These are phyloP conservation scores for Oncorhynchus tshawytscha DNA, from an alignment of 2,113 vertebrate species.

Conservation along the genomic window DNA sequence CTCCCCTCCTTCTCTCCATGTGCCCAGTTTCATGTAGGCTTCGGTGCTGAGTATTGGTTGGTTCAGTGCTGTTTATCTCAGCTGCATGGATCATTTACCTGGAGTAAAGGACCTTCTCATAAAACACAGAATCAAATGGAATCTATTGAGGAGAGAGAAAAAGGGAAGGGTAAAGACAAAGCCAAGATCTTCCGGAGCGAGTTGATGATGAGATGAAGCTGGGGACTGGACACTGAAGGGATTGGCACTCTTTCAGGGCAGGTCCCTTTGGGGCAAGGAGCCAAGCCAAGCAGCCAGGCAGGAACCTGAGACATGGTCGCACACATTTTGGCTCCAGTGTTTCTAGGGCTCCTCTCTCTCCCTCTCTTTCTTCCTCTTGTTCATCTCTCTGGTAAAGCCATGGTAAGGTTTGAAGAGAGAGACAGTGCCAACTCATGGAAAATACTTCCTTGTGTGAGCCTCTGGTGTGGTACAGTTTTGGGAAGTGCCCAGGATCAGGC, in stretches of 20 bases:
- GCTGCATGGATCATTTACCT: slow-evolving; percentile 93
- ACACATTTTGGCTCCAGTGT: slow-evolving; percentile 52
- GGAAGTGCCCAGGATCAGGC: slow-evolving; percentile 55
- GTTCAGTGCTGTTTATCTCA: slow-evolving; percentile 86
- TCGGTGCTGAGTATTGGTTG: slow-evolving; percentile 23
- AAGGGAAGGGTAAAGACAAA: slow-evolving; percentile 75
- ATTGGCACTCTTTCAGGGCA: slow-evolving; percentile 73
- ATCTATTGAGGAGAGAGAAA: slow-evolving; percentile 71
- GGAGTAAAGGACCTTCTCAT: slow-evolving; percentile 80
- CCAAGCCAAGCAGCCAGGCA: slow-evolving; percentile 83
- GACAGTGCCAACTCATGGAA: slow-evolving; percentile 58
- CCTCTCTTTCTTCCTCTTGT: slow-evolving; percentile 6
- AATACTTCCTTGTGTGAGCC: slow-evolving; percentile 44
- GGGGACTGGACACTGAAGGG: slow-evolving; percentile 31
- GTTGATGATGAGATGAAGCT: background rate
- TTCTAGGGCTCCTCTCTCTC: slow-evolving; percentile 32
- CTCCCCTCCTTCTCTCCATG: background rate
- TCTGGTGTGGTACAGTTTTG: slow-evolving; percentile 46
- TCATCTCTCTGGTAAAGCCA: slow-evolving; percentile 8
- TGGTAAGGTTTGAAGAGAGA: slow-evolving; percentile 31
- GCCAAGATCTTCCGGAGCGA: slow-evolving; percentile 60
- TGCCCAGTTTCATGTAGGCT: background rate
- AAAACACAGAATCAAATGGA: slow-evolving; percentile 59
- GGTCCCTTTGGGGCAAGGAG: slow-evolving; percentile 71
- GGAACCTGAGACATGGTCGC: slow-evolving; percentile 70